Evolutionary conservation across 2,797 vertebrate species (phyloP), one percentile per base, ranked within the genome.

Genomic region (Benthosema pterotum): DNA sequence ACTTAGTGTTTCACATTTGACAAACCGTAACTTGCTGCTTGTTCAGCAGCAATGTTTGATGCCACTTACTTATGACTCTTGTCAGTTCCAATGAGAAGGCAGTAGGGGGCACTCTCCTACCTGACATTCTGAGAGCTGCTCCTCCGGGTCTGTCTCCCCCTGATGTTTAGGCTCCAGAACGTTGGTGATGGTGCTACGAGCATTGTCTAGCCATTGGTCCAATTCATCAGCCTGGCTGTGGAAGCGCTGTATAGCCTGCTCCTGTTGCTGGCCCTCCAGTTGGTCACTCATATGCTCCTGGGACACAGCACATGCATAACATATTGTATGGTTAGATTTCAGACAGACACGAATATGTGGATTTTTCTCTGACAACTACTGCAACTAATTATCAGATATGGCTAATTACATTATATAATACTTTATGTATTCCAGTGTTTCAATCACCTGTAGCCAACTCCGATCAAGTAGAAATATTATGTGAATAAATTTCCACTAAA

Each of bases 211-310:
- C 96, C 97, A 99, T 58, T 92, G 89, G 66, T 95, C 94, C 69
- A 99, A 92, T 56, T 96, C 94, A 8, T 97, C 94, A 0, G 93
- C 95, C 72, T 96, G 95, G 45, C 68, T 89, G 18, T 88, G 89
- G 67, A 93, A 97, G 38, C 90, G 89, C 77, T 96, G 94, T 22
- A 98, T 84, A 25, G 95, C 93, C 69, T 96, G 93, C 2, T 96
- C 94, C 74, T 97, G 96, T 0, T 92, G 90, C 79, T 96, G 94
- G 16, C 95, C 94, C 83, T 99, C 97, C 38, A 96, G 90, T 70
- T 95, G 95, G 9, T 99, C 96, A 0, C 90, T 96, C 12, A 96
- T 71, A 17, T 93, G 94, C 77, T 99, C 98, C 97, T 99, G 67
- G 0, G 9, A 52, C 8, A 68, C 3, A 25, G 4, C 38, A 75